Percentiles rank a stretch among this genome's conserved stretches.
These are phyloP conservation scores for Brienomyrus brachyistius DNA, from an alignment of 2,113 vertebrate species.

Conservation along the genomic window DNA sequence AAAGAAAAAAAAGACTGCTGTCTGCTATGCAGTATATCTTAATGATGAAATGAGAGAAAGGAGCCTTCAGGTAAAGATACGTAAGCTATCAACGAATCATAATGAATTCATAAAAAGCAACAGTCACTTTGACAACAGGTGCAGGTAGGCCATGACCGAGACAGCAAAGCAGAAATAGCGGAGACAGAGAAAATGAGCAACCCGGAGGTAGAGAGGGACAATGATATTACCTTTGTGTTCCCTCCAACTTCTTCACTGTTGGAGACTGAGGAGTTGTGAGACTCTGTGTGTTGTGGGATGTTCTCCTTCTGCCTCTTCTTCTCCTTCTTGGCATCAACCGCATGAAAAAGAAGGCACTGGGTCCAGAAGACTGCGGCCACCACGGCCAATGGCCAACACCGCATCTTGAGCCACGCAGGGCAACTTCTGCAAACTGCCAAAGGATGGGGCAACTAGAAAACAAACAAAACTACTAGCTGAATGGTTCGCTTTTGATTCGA, in stretches of 20 bases:
- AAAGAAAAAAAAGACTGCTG: background rate
- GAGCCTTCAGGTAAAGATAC: background rate
- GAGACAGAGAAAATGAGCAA: background rate
- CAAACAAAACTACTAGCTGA: background rate
- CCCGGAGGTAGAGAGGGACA: background rate
- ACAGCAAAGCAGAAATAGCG: background rate
- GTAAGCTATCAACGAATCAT: background rate
- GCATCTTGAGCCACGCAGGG: constrained; percentile 54
- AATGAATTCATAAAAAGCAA: background rate
- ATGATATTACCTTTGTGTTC: constrained; percentile 64
- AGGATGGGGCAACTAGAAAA: background rate
- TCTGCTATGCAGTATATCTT: background rate
- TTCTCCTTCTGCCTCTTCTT: constrained; percentile 67
- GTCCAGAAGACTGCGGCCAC: constrained; percentile 68
- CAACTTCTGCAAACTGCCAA: background rate
- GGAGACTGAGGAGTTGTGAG: constrained; percentile 68
- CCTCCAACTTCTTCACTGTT: constrained; percentile 70
- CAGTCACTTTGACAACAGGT: background rate
- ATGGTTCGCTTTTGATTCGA: background rate
- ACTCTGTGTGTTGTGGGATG: constrained; percentile 62
- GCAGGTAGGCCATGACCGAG: background rate
- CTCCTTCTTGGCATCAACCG: constrained; percentile 65
- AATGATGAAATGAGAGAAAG: background rate
- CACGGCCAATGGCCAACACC: constrained; percentile 64
- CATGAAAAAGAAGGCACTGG: constrained; percentile 59